Evolutionary conservation across 2,888 invertebrate species (phyloP), one percentile per base, ranked within the genome.

Genomic region (Xanthia icteritia): DNA sequence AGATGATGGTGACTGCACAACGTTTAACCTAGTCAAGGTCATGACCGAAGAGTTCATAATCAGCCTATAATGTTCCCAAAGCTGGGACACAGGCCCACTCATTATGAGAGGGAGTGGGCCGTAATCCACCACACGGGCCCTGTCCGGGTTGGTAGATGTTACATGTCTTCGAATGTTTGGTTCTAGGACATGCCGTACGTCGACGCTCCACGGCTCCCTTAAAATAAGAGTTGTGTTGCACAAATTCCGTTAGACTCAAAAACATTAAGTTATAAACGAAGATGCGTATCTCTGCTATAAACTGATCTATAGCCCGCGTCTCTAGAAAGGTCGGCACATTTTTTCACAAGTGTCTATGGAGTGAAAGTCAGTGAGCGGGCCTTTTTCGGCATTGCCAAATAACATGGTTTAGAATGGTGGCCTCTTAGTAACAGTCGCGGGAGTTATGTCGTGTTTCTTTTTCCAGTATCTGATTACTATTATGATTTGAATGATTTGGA

Each of bases 361-460:
- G 95, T 94, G 96, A 96, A 96, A 95, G 95, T 94, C 85, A 84
- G 92, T 91, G 93, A 94, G 87, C 92, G 93, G 90, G 89, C 88
- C 90, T 91, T 92, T 93, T 94, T 95, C 92, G 93, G 92, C 91
- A 89, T 93, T 93, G 94, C 94, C 94, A 93, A 94, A 95, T 93
- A 91, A 90, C 90, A 64, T 83, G 81, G 87, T 81, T 92, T 92
- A 91, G 92, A 92, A 91, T 78, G 90, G 85, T 83, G 83, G 82
- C 70, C 68, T 77, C 85, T 79, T 88, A 72, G 89, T 84, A 90
- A 91, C 90, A 88, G 84, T 20, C 61, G 17, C 39, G 39, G 45
- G 61, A 66, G 58, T 61, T 69, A 68, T 76, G 42, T 67, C 60
- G 48, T 56, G 39, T 79, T 86, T 85, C 51, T 84, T 77, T 82